These are phyloP conservation scores for Ptilonorhynchus violaceus DNA, from an alignment of 2,113 vertebrate species.

Conservation along the genomic window DNA sequence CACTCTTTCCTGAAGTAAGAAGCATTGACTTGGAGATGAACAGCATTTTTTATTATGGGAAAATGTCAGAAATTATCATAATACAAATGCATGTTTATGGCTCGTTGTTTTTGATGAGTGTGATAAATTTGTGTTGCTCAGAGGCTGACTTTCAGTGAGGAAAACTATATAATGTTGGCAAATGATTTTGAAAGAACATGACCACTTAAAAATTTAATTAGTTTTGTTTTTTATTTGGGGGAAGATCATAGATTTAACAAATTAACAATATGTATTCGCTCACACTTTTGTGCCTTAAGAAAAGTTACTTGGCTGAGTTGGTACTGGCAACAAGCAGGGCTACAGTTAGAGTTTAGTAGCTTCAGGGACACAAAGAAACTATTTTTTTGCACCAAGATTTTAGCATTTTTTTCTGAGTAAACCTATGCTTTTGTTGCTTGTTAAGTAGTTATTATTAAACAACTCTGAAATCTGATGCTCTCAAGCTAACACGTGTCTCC, in stretches of 20 bases:
- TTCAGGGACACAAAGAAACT: not conserved
- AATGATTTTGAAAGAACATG: not conserved
- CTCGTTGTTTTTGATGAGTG: not conserved
- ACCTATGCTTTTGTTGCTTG: not conserved
- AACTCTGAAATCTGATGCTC: not conserved
- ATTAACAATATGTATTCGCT: not conserved
- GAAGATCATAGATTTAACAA: not conserved
- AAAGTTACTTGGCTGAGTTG: not conserved
- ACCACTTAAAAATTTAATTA: not conserved
- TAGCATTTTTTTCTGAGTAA: not conserved
- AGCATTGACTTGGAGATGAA: not conserved
- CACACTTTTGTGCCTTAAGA: not conserved
- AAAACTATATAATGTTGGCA: not conserved
- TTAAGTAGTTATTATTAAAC: not conserved
- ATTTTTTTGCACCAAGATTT: not conserved
- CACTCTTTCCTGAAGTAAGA: not conserved
- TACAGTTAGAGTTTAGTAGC: not conserved
- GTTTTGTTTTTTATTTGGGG: not conserved
- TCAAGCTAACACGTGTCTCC: not conserved
- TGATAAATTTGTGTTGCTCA: not conserved
- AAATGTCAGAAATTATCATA: not conserved
- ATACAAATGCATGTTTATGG: not conserved
- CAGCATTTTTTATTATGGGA: not conserved
- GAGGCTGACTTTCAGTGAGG: not conserved
- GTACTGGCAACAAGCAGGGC: not conserved